Base-by-base conservation (phyloP, 2,113 vertebrate species). In the Xiphophorus maculatus region DNA sequence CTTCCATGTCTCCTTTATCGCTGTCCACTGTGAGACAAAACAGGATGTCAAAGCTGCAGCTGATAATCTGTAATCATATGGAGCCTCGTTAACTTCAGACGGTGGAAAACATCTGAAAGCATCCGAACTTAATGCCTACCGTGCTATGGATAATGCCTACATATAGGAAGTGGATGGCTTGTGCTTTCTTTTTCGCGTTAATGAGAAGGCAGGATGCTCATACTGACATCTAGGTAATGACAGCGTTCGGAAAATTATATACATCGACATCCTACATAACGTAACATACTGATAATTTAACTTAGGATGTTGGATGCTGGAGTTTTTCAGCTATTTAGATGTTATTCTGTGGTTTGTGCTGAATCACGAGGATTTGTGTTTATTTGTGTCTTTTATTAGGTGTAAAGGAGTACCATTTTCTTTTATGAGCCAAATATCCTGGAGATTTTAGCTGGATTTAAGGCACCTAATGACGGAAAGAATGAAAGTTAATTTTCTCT, bases 401-500 rank as follows among this genome's bases (percentile, higher is more conserved):
- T 85, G 80, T 58, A 61, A 88, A 83, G 61, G 61, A 73, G 71
- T 81, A 66, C 72, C 15, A 76, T 87, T 91, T 89, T 66, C 54
- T 85, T 89, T 91, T 87, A 85, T 81, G 86, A 77, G 76, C 37
- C 69, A 76, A 67, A 81, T 87, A 63, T 89, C 64, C 81, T 77
- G 58, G 15, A 82, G 66, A 82, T 80, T 72, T 77, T 8, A 79
- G 66, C 80, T 30, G 42, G 69, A 88, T 84, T 76, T 60, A 28
- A 79, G 27, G 54, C 40, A 66, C 40, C 76, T 87, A 78, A 85
- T 84, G 74, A 81, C 71, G 77, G 69, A 64, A 86, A 71, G 48
- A 42, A 83, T 67, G 71, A 69, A 74, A 72, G 68, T 80, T 77
- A 9, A 79, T 77, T 66, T 68, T 79, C 54, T 58, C 67, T 66